These are phyloP conservation scores for Zaprionus lachaisei DNA, from an alignment of 1,140 invertebrate genomes.

Conservation along the genomic window DNA sequence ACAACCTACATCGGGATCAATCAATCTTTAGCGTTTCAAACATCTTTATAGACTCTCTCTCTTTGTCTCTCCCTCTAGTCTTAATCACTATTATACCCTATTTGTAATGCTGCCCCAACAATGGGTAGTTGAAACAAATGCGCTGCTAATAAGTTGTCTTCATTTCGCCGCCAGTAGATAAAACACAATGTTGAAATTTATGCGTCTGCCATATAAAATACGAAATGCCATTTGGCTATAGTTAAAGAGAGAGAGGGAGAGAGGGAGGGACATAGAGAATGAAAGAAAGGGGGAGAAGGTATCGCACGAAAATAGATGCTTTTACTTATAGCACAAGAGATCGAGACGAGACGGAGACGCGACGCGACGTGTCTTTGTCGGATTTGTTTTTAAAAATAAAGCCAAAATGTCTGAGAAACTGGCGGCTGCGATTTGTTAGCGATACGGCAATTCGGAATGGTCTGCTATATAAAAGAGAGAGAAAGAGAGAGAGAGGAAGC, in stretches of 20 bases:
- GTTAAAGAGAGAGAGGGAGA: too few relatives aligned
- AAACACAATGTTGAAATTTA: slow-evolving; percentile 52
- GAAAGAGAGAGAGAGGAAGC: too few relatives aligned
- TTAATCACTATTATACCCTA: slow-evolving; percentile 19
- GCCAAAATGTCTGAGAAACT: slow-evolving; percentile 63
- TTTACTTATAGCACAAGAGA: slow-evolving; percentile 24
- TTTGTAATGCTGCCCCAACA: slow-evolving; percentile 38
- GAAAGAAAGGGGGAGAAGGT: too few relatives aligned
- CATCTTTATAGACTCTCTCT: too few relatives aligned
- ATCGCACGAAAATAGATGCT: slow-evolving; percentile 55
- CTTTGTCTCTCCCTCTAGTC: background rate
- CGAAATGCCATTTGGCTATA: slow-evolving; percentile 69
- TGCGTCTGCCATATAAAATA: slow-evolving; percentile 70
- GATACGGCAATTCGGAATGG: slow-evolving; percentile 23
- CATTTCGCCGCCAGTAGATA: slow-evolving; percentile 37
- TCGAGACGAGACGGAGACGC: slow-evolving; percentile 12
- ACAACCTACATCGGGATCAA: too few relatives aligned
- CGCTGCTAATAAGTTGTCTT: slow-evolving; percentile 66
- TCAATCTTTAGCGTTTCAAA: background rate
- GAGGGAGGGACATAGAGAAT: too few relatives aligned
- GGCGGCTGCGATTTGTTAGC: slow-evolving; percentile 63
- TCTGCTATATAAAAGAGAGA: too few relatives aligned
- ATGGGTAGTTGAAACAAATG: slow-evolving; percentile 59
- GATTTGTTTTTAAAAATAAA: slow-evolving; percentile 58
- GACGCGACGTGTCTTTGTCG: slow-evolving; percentile 22